Base-by-base conservation (phyloP, 2,888 invertebrate genomes). In the Scrobipalpa costella region DNA sequence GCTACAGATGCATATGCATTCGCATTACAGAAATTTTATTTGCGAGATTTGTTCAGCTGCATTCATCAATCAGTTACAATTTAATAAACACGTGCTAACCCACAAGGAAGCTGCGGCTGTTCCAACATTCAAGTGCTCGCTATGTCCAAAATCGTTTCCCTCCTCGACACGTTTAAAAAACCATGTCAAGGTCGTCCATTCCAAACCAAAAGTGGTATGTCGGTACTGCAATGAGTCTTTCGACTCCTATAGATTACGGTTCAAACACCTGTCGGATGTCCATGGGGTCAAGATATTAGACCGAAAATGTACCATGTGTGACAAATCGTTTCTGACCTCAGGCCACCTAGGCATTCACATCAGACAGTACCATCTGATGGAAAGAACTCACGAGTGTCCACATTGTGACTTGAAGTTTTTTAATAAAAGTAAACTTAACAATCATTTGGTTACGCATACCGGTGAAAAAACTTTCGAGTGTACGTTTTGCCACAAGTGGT, bases 71-170 rank as follows among this genome's bases (percentile, higher is more conserved):
- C 69, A 0, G 70, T 69, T 6, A 68, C 67, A n/a, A 40, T 70
- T 57, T 27, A 60, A 9, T 64, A 64, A 15, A 1, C 78, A 58
- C 66, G 72, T 60, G 17, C 70, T 68, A 3, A 71, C 72, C 5
- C 84, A 84, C 19, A 73, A 36, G 3, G 27, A 70, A 15, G 76
- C 15, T n/a, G 15, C 7, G n/a, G 7, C n/a, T 15, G 44, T n/a
- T 15, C 44, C 69, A 7, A 82, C 80, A 0, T 76, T 69, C 60
- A 66, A 67, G 1, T 92, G 91, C 64, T 79, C 79, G 3, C 76
- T 71, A 40, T 92, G 92, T 63, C 75, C 80, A 0, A 88, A 88
- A 67, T 71, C 84, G 0, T 90, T 83, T 44, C 74, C 81, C 0
- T 87, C 86, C 0, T 75, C 75, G 49, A 73, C 80, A 7, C 33